Evolutionary conservation across 2,113 vertebrate genomes (phyloP), one percentile per base, ranked within the genome.

Genomic region (Hystrix brachyura): DNA sequence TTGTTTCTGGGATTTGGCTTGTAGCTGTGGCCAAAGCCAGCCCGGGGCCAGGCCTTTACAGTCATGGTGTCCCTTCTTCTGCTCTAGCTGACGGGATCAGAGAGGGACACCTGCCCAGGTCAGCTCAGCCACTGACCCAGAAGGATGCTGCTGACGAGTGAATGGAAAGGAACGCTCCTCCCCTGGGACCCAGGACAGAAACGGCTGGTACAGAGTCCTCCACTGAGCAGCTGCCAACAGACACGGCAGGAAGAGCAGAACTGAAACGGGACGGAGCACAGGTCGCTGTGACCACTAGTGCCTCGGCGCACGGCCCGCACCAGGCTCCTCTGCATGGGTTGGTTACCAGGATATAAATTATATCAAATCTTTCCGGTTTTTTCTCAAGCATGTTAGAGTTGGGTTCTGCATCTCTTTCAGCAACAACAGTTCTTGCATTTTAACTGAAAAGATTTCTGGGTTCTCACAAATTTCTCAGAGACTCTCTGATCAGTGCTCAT

Each of bases 201-300:
- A 1, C 32, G 3, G 21, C 48, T 23, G 57, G 29, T 17, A 6
- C 29, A 12, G 29, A 27, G 48, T 72, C 38, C 38, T 38, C 38
- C 25, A 0, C 7, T 23, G 57, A 34, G 46, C 15, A 21, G 7
- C 82, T 51, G 27, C 7, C 19, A n/a, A 0, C 0, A 32, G 60
- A 64, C 7, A 15, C 59, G 48, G 57, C 17, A 29, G 34, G 25
- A 67, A 62, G 76, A 74, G 74, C 7, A 69, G n/a, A 21, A 7
- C 21, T 32, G 65, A 74, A 53, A 53, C 3, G 17, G 3, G 13
- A n/a, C 34, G 43, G 46, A 17, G 34, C 11, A 21, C 21, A 0
- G 0, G 13, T 3, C 14, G 17, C 27, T 25, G 25, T n/a, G 32
- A n/a, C 38, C 3, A 1, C 3, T 5, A 8, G n/a, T 55, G 25